Conservation (phyloP, 1,140 invertebrate species). For the Helicoverpa armigera region DNA sequence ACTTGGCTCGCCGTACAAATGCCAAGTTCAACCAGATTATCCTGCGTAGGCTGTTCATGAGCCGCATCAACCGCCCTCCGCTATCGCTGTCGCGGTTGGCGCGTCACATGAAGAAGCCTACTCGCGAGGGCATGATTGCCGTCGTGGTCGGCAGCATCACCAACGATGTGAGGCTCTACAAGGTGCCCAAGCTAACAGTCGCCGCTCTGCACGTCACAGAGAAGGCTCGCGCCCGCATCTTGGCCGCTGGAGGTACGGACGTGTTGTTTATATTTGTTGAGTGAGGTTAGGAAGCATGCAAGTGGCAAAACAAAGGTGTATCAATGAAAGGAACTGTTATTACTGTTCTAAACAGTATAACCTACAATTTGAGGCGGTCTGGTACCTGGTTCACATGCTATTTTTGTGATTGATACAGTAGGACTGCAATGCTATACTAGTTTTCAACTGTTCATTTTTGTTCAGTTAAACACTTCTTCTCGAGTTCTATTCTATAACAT, state of each 20-base stretch:
- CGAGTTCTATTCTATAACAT: too few relatives aligned
- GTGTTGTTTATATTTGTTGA: conserved; percentile 51
- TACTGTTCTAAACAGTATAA: too few relatives aligned
- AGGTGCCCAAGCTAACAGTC: conserved; percentile 96
- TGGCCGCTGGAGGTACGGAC: conserved; percentile 94
- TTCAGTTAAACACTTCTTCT: too few relatives aligned
- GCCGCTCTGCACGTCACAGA: conserved; percentile 98
- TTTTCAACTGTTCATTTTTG: too few relatives aligned
- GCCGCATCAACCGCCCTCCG: conserved; percentile 97
- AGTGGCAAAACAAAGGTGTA: not conserved
- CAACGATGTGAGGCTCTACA: conserved; percentile 97
- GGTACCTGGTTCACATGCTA: not conserved
- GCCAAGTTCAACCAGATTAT: conserved; percentile 99
- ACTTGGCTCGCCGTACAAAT: conserved; percentile 97
- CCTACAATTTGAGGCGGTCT: too few relatives aligned
- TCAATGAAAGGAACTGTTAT: not conserved
- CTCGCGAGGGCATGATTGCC: conserved; percentile 94
- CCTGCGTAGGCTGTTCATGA: conserved; percentile 98
- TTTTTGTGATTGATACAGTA: not conserved
- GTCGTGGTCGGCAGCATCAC: conserved; percentile 98
- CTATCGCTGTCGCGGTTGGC: conserved; percentile 96
- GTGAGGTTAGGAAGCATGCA: conserved; percentile 36
- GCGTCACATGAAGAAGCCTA: conserved; percentile 94
- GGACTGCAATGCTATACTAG: too few relatives aligned
- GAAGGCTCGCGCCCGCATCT: conserved; percentile 96